Base-by-base conservation (phyloP, 1,140 invertebrate genomes). In the Drosophila pallidifrons region DNA sequence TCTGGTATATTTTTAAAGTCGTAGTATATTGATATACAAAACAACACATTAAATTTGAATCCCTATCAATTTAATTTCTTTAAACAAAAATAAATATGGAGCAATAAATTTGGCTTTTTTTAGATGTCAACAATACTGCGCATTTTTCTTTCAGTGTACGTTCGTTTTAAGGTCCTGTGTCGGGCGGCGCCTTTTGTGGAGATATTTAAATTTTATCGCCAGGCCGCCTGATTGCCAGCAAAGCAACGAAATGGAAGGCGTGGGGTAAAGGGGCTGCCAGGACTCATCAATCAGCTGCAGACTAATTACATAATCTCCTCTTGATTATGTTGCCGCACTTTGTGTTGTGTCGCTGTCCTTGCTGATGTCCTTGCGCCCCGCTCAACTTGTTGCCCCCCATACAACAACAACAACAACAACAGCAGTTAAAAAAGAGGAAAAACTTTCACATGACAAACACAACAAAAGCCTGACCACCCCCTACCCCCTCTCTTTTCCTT, bases 241-340 rank as follows among this genome's bases (percentile, higher is more conserved):
- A 11, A 54, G 4, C n/a, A 60, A 8, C 30, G 3, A 38, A 25
- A 25, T 25, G 3, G 20, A 25, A 25, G 15, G 20, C 7, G 11
- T 15, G 38, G 35, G n/a, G 38, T 8, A 35, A 25, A 25, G 20
- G 4, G 20, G 13, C 85, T 89, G 85, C 77, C 85, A 89, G 85
- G 74, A 82, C 91, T 91, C 91, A 92, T 92, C 91, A 92, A 92
- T 92, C 91, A 92, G 91, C 77, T 92, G 82, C 91, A 92, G 91
- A 92, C 91, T 92, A 92, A 92, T 92, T 92, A 92, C 91, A 91
- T 92, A 92, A 92, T 92, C 91, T 91, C 75, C 82, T 91, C 91
- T 92, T 91, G 83, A 92, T 91, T 91, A 92, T 92, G 79, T 81
- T 77, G 73, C 57, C 68, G 67, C 73, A 64, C 59, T 70, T 57